These are phyloP conservation scores for Picus viridis DNA, from an alignment of 2,797 vertebrate species.

Conservation along the genomic window DNA sequence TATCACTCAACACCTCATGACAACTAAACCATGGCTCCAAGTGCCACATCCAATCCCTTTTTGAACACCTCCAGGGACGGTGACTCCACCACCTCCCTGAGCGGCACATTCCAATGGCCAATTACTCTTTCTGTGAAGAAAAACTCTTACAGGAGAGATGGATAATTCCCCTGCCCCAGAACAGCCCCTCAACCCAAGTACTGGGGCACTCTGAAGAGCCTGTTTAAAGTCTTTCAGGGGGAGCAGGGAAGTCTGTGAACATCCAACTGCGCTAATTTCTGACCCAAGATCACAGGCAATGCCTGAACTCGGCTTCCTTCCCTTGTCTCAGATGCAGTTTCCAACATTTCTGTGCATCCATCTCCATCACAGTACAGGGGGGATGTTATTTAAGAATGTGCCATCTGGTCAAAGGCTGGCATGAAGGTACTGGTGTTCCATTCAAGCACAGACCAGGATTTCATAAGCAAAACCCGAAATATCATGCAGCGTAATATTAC, in stretches of 20 bases:
- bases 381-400: background rate
- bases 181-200: background rate
- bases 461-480: background rate
- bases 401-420: slow-evolving; percentile 22
- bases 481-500: background rate
- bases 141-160: background rate
- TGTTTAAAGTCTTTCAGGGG: background rate
- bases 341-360: background rate
- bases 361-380: background rate
- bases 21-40: too few species aligned
- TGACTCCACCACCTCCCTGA: too few species aligned
- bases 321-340: background rate
- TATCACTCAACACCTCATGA: too few species aligned
- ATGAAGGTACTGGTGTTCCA: background rate
- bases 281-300: background rate
- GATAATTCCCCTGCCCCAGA: background rate
- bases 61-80: too few species aligned
- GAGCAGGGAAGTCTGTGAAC: background rate
- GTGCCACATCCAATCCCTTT: too few species aligned
- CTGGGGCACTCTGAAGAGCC: background rate
- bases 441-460: background rate
- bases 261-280: background rate
- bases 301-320: background rate
- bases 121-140: too few species aligned
- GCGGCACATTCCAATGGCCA: too few species aligned